phyloP scores from a whole-genome alignment of 2,113 vertebrate genomes.

The Catharus fuscescens region DNA sequence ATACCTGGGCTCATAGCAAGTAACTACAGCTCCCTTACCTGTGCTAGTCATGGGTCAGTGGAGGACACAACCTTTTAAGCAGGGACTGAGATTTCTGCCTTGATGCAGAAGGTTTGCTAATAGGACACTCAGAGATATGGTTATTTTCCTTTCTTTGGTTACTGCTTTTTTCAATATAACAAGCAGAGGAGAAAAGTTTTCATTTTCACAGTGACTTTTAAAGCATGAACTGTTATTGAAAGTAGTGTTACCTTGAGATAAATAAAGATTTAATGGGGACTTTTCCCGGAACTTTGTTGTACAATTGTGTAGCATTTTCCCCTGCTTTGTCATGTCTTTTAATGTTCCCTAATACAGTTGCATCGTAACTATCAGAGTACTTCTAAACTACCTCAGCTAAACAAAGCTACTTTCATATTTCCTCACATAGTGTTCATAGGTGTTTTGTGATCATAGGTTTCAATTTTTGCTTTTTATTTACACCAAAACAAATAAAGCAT shows the following conservation, averaged over 20 bases:
- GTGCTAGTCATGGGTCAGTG: accelerated
- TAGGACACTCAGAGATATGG: background rate
- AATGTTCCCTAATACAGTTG: background rate
- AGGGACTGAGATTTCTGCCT: background rate
- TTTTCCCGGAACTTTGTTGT: background rate
- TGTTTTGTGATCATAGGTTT: background rate
- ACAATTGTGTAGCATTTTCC: background rate
- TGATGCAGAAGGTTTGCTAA: background rate
- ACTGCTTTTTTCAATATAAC: background rate
- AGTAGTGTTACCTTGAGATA: background rate
- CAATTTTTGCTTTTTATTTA: background rate
- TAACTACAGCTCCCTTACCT: background rate
- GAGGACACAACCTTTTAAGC: background rate
- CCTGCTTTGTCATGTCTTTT: background rate
- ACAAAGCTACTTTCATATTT: background rate
- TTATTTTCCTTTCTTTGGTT: background rate
- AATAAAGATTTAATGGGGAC: background rate
- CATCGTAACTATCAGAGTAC: background rate
- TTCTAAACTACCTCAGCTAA: background rate
- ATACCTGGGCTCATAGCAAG: background rate
- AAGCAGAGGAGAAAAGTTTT: background rate
- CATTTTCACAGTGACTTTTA: background rate
- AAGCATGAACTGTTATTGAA: background rate
- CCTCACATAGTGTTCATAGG: background rate
- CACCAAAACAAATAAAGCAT: background rate